A percentile compares a stretch with the other conserved stretches of the same genome.
Evolutionary conservation across 2,888 invertebrate genomes (phyloP).

Genomic region (Unio pictorum): DNA sequence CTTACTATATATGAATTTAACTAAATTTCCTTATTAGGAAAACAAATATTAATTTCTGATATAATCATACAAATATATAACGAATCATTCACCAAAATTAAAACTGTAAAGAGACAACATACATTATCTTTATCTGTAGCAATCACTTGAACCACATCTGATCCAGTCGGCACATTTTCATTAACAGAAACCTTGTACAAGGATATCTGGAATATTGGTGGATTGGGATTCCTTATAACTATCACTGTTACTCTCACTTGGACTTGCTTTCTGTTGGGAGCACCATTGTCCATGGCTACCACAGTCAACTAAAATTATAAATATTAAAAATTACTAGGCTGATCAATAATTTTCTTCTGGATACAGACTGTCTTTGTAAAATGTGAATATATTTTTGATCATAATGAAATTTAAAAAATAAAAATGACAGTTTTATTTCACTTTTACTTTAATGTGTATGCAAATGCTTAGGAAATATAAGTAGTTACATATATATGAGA

Average conservation of each 20-base stretch:
- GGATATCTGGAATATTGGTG: constrained; percentile 45
- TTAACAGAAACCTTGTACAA: constrained; percentile 35
- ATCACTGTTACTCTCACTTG: constrained; percentile 44
- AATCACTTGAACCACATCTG: constrained; percentile 30
- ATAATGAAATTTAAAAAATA: too few relatives aligned
- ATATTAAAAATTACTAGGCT: not conserved
- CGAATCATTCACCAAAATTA: not conserved
- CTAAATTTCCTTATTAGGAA: too few relatives aligned
- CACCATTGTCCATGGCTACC: constrained; percentile 45
- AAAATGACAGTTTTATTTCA: too few relatives aligned
- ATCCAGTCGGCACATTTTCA: constrained; percentile 33
- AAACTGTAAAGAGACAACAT: constrained; percentile 13
- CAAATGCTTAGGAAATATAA: too few relatives aligned
- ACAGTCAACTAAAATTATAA: constrained; percentile 38
- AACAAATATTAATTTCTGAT: too few relatives aligned
- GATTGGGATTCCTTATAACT: constrained; percentile 56
- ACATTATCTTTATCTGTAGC: constrained; percentile 52
- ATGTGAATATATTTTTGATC: too few relatives aligned
- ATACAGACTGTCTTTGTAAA: too few relatives aligned
- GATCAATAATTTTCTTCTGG: constrained; percentile 7
- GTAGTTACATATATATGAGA: too few relatives aligned
- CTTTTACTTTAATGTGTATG: too few relatives aligned
- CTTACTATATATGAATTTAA: too few relatives aligned
- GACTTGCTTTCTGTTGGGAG: constrained; percentile 19
- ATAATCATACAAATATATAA: too few relatives aligned